phyloP scores from a whole-genome alignment of 1,140 invertebrate species.

The Penaeus vannamei region DNA sequence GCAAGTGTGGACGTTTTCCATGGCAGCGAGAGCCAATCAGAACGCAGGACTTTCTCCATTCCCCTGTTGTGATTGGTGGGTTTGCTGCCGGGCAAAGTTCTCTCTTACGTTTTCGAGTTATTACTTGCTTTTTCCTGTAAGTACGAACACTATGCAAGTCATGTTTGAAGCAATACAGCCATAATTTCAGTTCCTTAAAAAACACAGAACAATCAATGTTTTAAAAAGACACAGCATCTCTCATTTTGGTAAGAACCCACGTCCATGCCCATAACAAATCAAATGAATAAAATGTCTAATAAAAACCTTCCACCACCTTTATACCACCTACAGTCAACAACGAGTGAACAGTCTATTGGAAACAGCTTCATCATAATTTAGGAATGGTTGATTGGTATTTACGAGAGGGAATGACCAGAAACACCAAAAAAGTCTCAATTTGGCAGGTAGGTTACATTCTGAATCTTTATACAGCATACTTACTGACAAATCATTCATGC shows the following conservation, averaged over 20 bases:
- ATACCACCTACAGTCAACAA: conserved; percentile 53
- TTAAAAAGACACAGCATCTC: conserved; percentile 40
- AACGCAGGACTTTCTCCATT: conserved; percentile 43
- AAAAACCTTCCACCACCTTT: conserved; percentile 35
- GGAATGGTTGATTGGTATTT: conserved; percentile 58
- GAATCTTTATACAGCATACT: conserved; percentile 45
- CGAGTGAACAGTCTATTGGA: conserved; percentile 48
- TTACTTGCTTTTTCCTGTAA: conserved; percentile 52
- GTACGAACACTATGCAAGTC: conserved; percentile 49
- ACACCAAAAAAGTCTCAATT: conserved; percentile 54
- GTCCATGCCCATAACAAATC: conserved; percentile 48
- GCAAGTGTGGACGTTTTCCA: conserved; percentile 62
- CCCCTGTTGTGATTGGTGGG: conserved; percentile 49
- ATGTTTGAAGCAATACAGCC: conserved; percentile 24
- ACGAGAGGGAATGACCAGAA: conserved; percentile 54
- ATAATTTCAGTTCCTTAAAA: conserved; percentile 19
- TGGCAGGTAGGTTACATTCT: conserved; percentile 55
- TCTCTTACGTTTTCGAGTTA: conserved; percentile 26
- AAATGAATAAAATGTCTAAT: conserved; percentile 10
- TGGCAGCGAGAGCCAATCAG: conserved; percentile 49
- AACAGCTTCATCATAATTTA: conserved; percentile 57
- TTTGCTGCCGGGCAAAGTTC: conserved; percentile 42
- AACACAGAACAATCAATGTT: conserved; percentile 35
- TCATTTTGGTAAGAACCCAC: conserved; percentile 44
- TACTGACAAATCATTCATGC: conserved; percentile 46